Evolutionary conservation across 2,888 invertebrate genomes (phyloP), one percentile per base, ranked within the genome.

Genomic region (Limnephilus auricula): DNA sequence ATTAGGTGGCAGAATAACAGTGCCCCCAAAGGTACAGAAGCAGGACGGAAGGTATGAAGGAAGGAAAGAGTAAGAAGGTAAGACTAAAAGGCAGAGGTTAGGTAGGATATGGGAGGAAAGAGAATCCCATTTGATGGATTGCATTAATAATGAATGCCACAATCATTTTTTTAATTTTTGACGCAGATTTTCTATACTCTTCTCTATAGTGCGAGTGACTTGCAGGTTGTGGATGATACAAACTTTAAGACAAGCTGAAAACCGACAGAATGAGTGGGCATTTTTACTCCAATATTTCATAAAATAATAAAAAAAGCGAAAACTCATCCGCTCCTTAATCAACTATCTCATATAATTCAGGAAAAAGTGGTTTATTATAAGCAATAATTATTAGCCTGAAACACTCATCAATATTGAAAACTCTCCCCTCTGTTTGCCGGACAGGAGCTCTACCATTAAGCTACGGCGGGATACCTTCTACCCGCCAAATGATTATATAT

Each of bases 1-100:
- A 87, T 90, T 50, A 87, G 87, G 90, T 78, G 83, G 90, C 78
- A 86, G 88, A 88, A 83, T 82, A 90, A 87, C 90, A 87, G 78
- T 79, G 34, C 79, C 78, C 34, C 65, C 65, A n/a, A 65, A 65
- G 65, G 65, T 30, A 31, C 18, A 80, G 0, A 32, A 80, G 31
- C 32, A 80, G 30, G 80, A 30, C 31, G 15, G 15, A 25, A 65
- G 65, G 65, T 65, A 65, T 9, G 25, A n/a, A 65, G 25, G 18
- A 32, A 82, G 15, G 82, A 82, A 82, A 82, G 82, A 25, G 82
- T 13, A 34, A 34, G 18, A 82, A 82, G 65, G 25, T 65, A 65
- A 65, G 65, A 65, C 25, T n/a, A 65, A 65, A 40, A 34, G 45
- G 45, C n/a, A 40, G 50, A 18, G 40, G 40, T n/a, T 37, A 40